Base-by-base conservation (phyloP, 2,888 invertebrate species). In the Lycocerus yunnanus region DNA sequence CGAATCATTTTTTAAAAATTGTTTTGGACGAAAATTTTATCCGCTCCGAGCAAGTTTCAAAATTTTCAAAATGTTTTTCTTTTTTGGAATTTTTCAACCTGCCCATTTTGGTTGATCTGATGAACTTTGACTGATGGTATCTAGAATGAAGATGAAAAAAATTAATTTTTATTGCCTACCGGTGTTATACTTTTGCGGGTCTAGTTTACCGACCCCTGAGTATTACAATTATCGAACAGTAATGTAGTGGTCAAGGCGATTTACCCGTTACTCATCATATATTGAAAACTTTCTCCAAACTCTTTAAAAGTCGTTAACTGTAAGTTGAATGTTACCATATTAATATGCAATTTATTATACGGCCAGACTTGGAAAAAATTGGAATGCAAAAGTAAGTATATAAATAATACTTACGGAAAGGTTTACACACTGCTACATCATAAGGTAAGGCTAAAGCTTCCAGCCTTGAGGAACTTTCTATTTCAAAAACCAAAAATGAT, bases 251-350 rank as follows among this genome's bases (percentile, higher is more conserved):
- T 66, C 59, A 71, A 74, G 71, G 74, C 72, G 66, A 76, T 27
- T 72, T 69, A 69, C 74, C 76, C 77, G 78, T 78, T 78, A 77
- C 68, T 71, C 71, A 43, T 43, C 43, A 77, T 74, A 69, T 60
- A 71, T 68, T 74, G 71, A 77, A 76, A 78, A 78, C 78, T 78
- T 78, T 78, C 78, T 78, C 78, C 73, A 61, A 58, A 66, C 69
- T 74, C 68, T 73, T 75, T 71, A 67, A 66, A 58, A 63, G 61
- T 15, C 20, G 61, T 63, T 63, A 63, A 63, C 15, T 63, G 61
- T 16, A 18, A 18, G 20, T 63, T n/a, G 20, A 43, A 43, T 43
- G n/a, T n/a, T n/a, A n/a, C n/a, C n/a, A n/a, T 43, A 43, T 43
- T 43, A 43, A 43, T 43, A 43, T 43, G 43, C 43, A n/a, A 43